Conservation (phyloP, 2,113 vertebrate species). For the Jaculus jaculus region DNA sequence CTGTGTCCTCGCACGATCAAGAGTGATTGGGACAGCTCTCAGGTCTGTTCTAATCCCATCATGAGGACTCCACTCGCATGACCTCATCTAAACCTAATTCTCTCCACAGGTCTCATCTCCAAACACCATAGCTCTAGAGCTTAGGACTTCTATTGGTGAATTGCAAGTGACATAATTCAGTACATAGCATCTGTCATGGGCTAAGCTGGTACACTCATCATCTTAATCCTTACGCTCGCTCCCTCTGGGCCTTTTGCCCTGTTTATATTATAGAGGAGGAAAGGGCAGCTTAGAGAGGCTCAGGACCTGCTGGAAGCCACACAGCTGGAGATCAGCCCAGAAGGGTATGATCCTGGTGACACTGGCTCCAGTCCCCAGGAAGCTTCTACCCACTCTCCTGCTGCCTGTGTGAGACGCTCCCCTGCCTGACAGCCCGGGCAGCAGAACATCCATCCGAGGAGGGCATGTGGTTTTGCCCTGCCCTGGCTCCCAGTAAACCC, state of each 20-base stretch:
- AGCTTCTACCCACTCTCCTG: neutral
- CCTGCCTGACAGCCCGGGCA: neutral
- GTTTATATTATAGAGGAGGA: neutral
- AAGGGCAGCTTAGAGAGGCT: neutral
- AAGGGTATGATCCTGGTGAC: neutral
- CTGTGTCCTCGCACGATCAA: neutral
- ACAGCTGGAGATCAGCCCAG: neutral
- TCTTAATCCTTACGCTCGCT: neutral
- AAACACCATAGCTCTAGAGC: neutral
- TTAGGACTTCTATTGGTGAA: neutral
- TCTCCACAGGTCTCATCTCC: neutral
- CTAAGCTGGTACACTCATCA: neutral
- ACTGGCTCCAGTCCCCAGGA: neutral
- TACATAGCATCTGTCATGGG: neutral
- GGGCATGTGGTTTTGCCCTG: accelerated
- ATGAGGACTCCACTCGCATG: neutral
- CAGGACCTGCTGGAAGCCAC: neutral
- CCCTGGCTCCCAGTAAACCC: neutral
- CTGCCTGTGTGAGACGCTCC: neutral
- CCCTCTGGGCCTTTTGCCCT: neutral
- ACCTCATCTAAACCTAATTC: neutral
- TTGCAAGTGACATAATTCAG: neutral
- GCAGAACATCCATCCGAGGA: accelerated
- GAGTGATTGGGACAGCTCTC: neutral
- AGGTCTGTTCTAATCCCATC: neutral